Base-by-base conservation (phyloP, 2,113 vertebrate genomes). In the Hipposideros armiger region DNA sequence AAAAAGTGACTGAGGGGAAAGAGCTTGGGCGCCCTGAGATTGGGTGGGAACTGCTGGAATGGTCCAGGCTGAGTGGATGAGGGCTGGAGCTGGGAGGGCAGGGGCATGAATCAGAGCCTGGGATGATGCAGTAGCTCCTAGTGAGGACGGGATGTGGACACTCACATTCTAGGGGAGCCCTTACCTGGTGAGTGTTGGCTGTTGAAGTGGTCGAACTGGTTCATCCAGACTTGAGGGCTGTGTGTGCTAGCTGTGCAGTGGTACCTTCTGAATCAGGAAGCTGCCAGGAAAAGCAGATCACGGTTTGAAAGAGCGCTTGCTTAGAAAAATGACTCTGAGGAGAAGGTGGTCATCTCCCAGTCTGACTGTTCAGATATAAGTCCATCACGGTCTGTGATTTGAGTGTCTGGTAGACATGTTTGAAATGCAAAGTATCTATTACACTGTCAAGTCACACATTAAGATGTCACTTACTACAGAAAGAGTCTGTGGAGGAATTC, bases 171-270 rank as follows among this genome's bases (percentile, higher is more conserved):
- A 9, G 2, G 8, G 50, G 30, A 32, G 62, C 45, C 20, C 16
- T 89, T 36, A 7, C 60, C 24, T 5, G 6, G 4, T 5, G 56
- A 16, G 0, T 19, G 40, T 10, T 87, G 81, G 76, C 77, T 73
- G 50, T 32, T 4, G 40, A 80, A 64, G 83, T 64, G 32, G 83
- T 17, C 1, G 20, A 83, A 83, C 91, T 87, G 36, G 95, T 96
- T 91, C 84, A 4, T 66, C n/a, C 16, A 50, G 81, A 28, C n/a
- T 8, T 7, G n/a, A 10, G 20, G 77, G 69, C 90, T 66, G 15
- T 6, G 19, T 42, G 74, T 58, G 47, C 83, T 64, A 1, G 28
- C 70, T 11, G 0, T 8, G 74, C 22, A 19, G 10, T 42, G 60
- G 74, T 11, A 58, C 58, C 36, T 56, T 76, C 36, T 11, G 5